These are phyloP conservation scores for Cydia pomonella DNA, from an alignment of 1,140 invertebrate genomes.

Conservation along the genomic window DNA sequence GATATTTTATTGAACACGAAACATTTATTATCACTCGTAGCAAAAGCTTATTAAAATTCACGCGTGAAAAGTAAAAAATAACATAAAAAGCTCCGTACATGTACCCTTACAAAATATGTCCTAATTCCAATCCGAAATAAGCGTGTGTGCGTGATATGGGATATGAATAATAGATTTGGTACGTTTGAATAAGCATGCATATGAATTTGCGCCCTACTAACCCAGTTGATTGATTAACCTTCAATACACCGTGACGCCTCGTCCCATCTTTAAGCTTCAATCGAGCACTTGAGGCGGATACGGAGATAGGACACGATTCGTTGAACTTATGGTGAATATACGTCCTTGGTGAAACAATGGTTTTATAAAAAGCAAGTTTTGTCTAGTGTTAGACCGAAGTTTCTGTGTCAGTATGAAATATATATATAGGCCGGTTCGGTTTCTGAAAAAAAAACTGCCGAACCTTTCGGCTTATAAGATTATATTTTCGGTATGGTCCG, in stretches of 20 bases:
- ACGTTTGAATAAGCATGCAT: background rate
- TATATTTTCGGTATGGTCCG: too few relatives aligned
- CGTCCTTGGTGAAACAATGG: background rate
- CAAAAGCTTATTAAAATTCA: too few relatives aligned
- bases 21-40: too few relatives aligned
- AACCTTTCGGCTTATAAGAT: too few relatives aligned
- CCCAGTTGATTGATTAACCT: constrained; percentile 2
- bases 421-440: too few relatives aligned
- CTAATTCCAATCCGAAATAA: background rate
- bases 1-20: too few relatives aligned
- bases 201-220: constrained; percentile 11
- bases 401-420: too few relatives aligned
- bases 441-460: too few relatives aligned
- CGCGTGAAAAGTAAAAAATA: background rate
- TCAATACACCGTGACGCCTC: constrained; percentile 2
- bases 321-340: background rate
- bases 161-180: constrained; percentile 10
- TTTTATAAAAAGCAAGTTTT: too few relatives aligned
- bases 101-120: background rate
- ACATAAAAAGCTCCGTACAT: background rate
- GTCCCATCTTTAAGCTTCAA: background rate
- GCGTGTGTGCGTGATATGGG: background rate
- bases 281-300: background rate
- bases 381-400: too few relatives aligned
- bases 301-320: background rate